These are phyloP conservation scores for Picathartes gymnocephalus DNA, from an alignment of 2,113 vertebrate genomes.

Conservation along the genomic window DNA sequence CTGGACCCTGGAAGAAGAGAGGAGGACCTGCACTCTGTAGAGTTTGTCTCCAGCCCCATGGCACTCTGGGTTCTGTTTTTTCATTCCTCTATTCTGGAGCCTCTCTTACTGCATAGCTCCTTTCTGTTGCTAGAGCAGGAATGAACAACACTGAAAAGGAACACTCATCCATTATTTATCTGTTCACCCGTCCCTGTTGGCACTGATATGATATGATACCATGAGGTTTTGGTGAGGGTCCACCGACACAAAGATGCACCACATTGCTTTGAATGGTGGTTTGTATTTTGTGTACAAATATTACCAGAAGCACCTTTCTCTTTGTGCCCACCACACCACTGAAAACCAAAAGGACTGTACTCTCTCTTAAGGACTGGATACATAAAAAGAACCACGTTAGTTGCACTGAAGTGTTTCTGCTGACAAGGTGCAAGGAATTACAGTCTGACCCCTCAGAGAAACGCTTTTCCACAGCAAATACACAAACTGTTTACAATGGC, in stretches of 20 bases:
- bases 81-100: fast-evolving
- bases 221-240: not conserved
- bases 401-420: not conserved
- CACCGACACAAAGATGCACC: not conserved
- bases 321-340: not conserved
- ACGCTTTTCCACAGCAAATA: not conserved
- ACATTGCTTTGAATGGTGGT: not conserved
- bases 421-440: not conserved
- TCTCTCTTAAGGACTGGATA: not conserved
- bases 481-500: not conserved
- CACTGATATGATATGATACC: not conserved
- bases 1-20: not conserved
- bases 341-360: not conserved
- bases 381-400: not conserved
- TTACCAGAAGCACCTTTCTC: not conserved
- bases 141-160: not conserved
- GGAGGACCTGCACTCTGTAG: not conserved
- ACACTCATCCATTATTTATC: not conserved
- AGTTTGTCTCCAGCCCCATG: not conserved
- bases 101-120: not conserved
- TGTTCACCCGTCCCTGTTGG: not conserved
- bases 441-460: not conserved
- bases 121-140: not conserved
- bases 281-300: not conserved
- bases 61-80: not conserved